phyloP scores from a whole-genome alignment of 2,797 vertebrate species.

The Tenualosa thibaudeaui region DNA sequence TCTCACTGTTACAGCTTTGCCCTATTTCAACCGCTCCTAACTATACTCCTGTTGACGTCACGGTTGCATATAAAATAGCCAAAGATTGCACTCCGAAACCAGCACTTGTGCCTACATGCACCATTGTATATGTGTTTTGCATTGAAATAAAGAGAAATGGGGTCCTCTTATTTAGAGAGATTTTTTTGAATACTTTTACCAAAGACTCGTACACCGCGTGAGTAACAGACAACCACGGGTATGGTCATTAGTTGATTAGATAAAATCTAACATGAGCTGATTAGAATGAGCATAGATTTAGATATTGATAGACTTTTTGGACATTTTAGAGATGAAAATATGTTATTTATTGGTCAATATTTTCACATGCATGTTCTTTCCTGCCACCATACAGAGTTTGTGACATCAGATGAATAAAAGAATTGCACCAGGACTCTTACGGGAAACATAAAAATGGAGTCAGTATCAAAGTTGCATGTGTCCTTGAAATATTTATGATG shows the following conservation, averaged over 20 bases:
- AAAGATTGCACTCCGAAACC: slow-evolving; percentile 74
- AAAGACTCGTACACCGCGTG: background rate
- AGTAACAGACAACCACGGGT: background rate
- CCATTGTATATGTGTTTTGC: background rate
- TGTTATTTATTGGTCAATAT: background rate
- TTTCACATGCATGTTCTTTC: background rate
- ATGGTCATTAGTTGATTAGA: background rate
- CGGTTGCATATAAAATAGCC: slow-evolving; percentile 67
- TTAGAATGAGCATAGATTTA: background rate
- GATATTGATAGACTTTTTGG: background rate
- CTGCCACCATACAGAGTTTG: background rate
- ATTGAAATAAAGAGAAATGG: background rate
- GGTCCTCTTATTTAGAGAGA: background rate
- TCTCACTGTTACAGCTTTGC: slow-evolving; percentile 72
- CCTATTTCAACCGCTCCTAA: slow-evolving; percentile 85
- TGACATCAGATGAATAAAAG: slow-evolving; percentile 45
- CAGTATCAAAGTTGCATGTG: slow-evolving; percentile 70
- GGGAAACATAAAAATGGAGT: slow-evolving; percentile 53
- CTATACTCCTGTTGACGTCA: slow-evolving; percentile 88
- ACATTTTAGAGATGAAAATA: background rate
- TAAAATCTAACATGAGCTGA: background rate
- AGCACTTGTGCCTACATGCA: slow-evolving; percentile 71
- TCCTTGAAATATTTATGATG: slow-evolving; percentile 68
- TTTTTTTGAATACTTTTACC: background rate
- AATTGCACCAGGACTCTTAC: slow-evolving; percentile 57